Conservation (phyloP, 2,888 invertebrate species). For the Pocota personata region DNA sequence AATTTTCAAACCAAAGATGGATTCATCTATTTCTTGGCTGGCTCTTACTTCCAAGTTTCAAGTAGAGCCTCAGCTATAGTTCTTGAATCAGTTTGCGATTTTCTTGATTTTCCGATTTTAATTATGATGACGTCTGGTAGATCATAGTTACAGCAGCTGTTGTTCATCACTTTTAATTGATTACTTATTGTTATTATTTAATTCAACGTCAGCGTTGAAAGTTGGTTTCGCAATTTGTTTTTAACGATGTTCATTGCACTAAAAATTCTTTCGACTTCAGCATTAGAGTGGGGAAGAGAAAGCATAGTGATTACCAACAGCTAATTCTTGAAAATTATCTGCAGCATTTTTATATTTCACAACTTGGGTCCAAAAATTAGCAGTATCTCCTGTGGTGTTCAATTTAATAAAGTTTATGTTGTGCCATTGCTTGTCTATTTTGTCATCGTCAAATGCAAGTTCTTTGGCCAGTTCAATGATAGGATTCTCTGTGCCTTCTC, state of each 20-base stretch:
- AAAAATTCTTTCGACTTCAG: not conserved
- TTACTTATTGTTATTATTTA: not conserved
- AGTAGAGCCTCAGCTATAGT: not conserved
- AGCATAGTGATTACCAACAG: not conserved
- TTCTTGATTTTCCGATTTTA: constrained; percentile 4
- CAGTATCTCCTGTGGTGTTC: not conserved
- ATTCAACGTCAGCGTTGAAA: not conserved
- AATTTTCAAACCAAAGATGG: not conserved
- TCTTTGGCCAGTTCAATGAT: not conserved
- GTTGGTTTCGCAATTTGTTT: not conserved
- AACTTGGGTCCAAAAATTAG: constrained; percentile 13
- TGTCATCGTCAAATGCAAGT: not conserved
- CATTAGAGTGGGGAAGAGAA: constrained; percentile 7
- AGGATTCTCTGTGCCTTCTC: too few relatives aligned
- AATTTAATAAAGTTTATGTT: not conserved
- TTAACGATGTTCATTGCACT: not conserved
- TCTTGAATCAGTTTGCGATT: too few relatives aligned
- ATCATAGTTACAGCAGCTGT: not conserved
- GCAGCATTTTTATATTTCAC: constrained; percentile 13
- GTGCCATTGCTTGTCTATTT: constrained; percentile 3
- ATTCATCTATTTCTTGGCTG: not conserved
- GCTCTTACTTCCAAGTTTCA: not conserved
- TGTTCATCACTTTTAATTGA: constrained; percentile 1
- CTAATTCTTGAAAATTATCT: constrained; percentile 1
- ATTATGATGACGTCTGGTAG: not conserved